Base-by-base conservation (phyloP, 2,888 invertebrate species). In the Strigamia maritima region DNA sequence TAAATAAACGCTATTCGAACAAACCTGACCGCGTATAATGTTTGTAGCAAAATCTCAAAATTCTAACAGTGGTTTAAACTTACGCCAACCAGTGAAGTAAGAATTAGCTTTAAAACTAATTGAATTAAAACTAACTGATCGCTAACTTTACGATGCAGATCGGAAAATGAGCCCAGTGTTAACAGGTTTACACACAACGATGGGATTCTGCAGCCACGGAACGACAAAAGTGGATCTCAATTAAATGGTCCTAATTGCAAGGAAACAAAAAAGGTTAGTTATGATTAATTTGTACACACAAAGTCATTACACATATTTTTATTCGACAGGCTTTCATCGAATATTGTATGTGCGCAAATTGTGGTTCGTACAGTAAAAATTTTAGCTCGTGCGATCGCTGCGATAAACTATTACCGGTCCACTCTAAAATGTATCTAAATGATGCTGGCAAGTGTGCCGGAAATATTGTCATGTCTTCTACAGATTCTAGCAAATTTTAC, bases 351-450 rank as follows among this genome's bases (percentile, higher is more conserved):
- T 95, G 95, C 86, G 90, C 90, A 81, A 89, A 89, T 82, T 95
- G 95, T 85, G 95, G 95, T 22, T 91, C 92, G 84, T 89, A 91
- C 75, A 93, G 94, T 78, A 89, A 90, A 83, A 92, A 94, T 86
- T 93, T 94, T 85, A 91, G 90, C 82, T 90, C 90, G 81, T 95
- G 95, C 87, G 90, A 92, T 86, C 86, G 90, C 87, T 91, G 91
- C 88, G 84, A 82, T 35, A 82, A 84, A 79, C 83, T 81, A 77
- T 83, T 87, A 19, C 84, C 85, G 10, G 82, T 81, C 6, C 82
- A 84, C 79, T 86, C 81, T 82, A 81, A 77, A 79, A 28, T n/a
- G n/a, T 75, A 75, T 26, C n/a, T 4, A 24, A 65, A 65, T 4
- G 60, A 60, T 35, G 31, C 31, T 6, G 6, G 31, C 6, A 31